Conservation (phyloP, 2,113 vertebrate genomes). For the Danionella cerebrum region DNA sequence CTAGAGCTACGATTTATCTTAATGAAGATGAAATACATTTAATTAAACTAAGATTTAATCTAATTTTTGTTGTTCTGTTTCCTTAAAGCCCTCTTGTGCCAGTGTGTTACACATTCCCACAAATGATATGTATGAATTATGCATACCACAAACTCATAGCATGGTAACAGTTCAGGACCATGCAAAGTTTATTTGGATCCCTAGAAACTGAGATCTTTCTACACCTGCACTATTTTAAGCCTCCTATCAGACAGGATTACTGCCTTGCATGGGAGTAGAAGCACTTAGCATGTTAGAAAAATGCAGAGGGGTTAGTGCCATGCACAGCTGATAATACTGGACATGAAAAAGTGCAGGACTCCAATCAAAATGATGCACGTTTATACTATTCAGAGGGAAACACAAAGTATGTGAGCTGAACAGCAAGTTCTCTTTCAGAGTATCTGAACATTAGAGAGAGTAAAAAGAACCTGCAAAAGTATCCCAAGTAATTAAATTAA, state of each 20-base stretch:
- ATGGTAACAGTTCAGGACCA: not conserved
- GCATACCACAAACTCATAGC: not conserved
- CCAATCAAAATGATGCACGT: no score
- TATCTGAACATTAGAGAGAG: no score
- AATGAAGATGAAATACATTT: no score
- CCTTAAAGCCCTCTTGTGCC: no score
- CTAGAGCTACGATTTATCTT: no score
- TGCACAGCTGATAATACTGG: not conserved
- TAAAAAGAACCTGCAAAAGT: no score
- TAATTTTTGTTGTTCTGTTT: no score
- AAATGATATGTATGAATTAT: not conserved
- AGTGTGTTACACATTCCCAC: not conserved
- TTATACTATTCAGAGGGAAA: no score
- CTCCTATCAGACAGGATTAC: not conserved
- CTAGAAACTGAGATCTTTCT: not conserved
- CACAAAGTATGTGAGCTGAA: no score
- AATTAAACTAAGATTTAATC: no score
- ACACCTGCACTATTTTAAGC: conserved; percentile 4
- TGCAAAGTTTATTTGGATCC: not conserved
- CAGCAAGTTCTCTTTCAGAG: no score
- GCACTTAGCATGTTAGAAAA: not conserved
- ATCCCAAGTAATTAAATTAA: no score
- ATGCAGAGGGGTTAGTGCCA: not conserved
- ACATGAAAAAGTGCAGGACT: not conserved
- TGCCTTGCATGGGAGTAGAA: not conserved